Conservation (phyloP, 2,113 vertebrate species). For the Amphilophus citrinellus region DNA sequence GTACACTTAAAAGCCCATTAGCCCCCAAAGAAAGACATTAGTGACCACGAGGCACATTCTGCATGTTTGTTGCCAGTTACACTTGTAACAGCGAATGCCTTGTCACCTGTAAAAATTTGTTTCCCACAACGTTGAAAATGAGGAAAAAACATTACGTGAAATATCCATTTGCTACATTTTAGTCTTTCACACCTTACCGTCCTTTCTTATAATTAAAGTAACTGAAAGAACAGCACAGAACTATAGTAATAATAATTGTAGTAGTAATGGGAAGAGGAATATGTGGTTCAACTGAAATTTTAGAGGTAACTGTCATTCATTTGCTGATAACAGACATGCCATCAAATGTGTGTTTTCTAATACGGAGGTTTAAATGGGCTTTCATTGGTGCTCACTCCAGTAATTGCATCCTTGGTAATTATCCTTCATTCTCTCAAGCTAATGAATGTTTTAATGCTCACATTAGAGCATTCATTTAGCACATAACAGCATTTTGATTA, state of each 20-base stretch:
- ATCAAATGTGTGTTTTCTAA: conserved; percentile 59
- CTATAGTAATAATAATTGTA: not conserved
- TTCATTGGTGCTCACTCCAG: conserved; percentile 67
- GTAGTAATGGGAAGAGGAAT: not conserved
- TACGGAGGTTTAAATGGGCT: conserved; percentile 65
- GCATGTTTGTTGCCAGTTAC: conserved; percentile 43
- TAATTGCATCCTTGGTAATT: conserved; percentile 80
- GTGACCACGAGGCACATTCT: conserved; percentile 38
- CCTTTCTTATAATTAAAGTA: not conserved
- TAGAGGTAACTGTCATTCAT: conserved; percentile 19
- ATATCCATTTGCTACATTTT: not conserved
- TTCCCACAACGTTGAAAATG: not conserved
- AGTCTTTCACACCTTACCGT: not conserved
- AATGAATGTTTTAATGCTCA: conserved; percentile 82
- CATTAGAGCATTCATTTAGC: conserved; percentile 82
- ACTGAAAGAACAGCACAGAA: not conserved
- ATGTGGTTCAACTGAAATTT: not conserved
- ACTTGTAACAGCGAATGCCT: conserved; percentile 30
- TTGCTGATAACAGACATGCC: conserved; percentile 18
- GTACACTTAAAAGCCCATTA: conserved; percentile 76
- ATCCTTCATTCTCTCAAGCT: conserved; percentile 78
- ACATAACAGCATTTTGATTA: conserved; percentile 84
- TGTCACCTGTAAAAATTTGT: conserved; percentile 9
- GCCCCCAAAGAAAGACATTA: conserved; percentile 65
- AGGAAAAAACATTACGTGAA: not conserved